A percentile compares a stretch with the other conserved stretches of the same genome.
These are phyloP conservation scores for Tinea semifulvella DNA, from an alignment of 2,888 invertebrate species.

Conservation along the genomic window DNA sequence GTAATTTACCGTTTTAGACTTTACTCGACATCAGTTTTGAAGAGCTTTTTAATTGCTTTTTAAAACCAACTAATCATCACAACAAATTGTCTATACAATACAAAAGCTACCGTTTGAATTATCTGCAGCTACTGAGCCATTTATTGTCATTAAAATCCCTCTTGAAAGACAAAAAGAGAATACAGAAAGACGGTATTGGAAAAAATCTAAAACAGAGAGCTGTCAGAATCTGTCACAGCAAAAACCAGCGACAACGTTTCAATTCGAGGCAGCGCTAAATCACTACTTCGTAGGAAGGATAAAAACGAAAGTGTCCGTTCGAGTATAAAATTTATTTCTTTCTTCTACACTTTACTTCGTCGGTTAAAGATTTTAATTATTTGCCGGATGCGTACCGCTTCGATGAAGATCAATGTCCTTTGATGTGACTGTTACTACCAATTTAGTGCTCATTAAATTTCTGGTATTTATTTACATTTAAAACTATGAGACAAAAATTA, in stretches of 20 bases:
- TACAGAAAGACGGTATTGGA: neutral
- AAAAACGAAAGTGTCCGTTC: conserved; percentile 53
- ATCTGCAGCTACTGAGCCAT: neutral
- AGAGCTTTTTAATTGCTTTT: too few relatives aligned
- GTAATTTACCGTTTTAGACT: too few relatives aligned
- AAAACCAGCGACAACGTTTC: conserved; percentile 14
- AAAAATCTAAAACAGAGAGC: conserved; percentile 12
- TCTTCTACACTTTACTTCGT: conserved; percentile 47
- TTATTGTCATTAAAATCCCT: conserved; percentile 5
- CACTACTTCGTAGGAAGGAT: conserved; percentile 36
- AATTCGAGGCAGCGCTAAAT: conserved; percentile 29
- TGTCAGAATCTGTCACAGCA: conserved; percentile 13
- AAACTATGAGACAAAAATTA: too few relatives aligned
- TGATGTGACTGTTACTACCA: conserved; percentile 14
- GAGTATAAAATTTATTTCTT: conserved; percentile 54
- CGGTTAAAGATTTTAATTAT: conserved; percentile 59
- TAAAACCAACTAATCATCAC: too few relatives aligned
- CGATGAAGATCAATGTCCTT: conserved; percentile 40
- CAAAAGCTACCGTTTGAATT: neutral
- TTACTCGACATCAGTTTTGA: too few relatives aligned
- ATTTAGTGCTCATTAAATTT: conserved; percentile 10
- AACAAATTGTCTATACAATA: neutral
- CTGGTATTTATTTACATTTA: conserved; percentile 6
- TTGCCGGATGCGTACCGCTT: conserved; percentile 47
- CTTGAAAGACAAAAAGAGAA: conserved; percentile 1